These are phyloP conservation scores for Nesoenas mayeri DNA, from an alignment of 2,113 vertebrate genomes.

Conservation along the genomic window DNA sequence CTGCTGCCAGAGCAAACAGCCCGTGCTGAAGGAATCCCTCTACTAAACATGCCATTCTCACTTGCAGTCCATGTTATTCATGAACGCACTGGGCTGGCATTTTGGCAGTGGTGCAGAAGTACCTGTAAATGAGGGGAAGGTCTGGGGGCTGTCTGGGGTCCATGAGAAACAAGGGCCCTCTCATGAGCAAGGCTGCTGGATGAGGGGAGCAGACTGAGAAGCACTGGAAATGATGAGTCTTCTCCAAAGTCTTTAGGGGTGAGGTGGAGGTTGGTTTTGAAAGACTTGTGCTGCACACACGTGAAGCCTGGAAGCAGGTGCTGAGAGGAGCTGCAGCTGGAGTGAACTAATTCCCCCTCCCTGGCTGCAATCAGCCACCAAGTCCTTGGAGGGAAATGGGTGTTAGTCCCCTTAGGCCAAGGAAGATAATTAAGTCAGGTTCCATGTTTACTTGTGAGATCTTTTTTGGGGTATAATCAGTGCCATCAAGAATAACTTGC, in stretches of 20 bases:
- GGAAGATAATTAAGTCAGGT: background rate
- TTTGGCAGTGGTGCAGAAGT: background rate
- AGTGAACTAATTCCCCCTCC: background rate
- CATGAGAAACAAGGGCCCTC: background rate
- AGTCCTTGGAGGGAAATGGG: background rate
- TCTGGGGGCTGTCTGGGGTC: background rate
- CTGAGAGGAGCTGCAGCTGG: background rate
- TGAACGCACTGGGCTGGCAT: background rate
- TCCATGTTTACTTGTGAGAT: background rate
- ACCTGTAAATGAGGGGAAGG: background rate
- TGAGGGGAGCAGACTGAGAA: background rate
- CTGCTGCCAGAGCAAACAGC: background rate
- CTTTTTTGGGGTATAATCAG: background rate
- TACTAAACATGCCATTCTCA: background rate
- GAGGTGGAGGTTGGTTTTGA: background rate
- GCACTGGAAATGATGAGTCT: background rate
- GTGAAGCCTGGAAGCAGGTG: background rate
- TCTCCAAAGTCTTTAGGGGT: background rate
- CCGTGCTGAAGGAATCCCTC: background rate
- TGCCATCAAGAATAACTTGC: background rate
- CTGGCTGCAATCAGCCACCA: background rate
- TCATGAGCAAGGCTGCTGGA: background rate
- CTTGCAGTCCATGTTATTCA: background rate
- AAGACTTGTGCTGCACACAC: background rate
- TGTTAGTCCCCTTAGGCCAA: background rate